These are phyloP conservation scores for Drosophila paranaensis DNA, from an alignment of 2,888 invertebrate species.

Conservation along the genomic window DNA sequence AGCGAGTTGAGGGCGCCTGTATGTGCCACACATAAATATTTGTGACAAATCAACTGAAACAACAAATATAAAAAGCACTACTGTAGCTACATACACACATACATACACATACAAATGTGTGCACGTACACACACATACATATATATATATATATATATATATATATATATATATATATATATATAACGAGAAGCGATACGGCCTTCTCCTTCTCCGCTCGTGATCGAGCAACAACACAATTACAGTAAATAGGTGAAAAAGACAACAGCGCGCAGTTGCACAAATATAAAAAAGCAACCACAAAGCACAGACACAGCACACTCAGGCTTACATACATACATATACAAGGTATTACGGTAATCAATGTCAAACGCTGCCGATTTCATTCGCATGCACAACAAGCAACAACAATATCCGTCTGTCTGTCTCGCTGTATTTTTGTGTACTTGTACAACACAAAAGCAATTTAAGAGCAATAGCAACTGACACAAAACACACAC, in stretches of 20 bases:
- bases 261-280: slow-evolving; percentile 71
- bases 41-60: slow-evolving; percentile 61
- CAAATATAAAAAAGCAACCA: slow-evolving; percentile 62
- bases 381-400: slow-evolving; percentile 69
- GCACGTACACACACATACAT: background rate
- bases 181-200: slow-evolving; percentile 55
- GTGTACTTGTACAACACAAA: slow-evolving; percentile 52
- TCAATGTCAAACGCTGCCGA: slow-evolving; percentile 80
- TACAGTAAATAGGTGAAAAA: slow-evolving; percentile 79
- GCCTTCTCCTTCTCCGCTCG: slow-evolving; percentile 66
- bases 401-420: slow-evolving; percentile 57
- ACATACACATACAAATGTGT: slow-evolving; percentile 10
- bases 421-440: slow-evolving; percentile 48
- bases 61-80: slow-evolving; percentile 23
- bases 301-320: slow-evolving; percentile 32
- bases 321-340: slow-evolving; percentile 4
- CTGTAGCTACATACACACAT: slow-evolving; percentile 10
- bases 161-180: background rate
- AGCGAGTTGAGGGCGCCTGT: slow-evolving; percentile 32
- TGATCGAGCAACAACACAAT: slow-evolving; percentile 72
- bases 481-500: slow-evolving; percentile 40
- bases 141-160: background rate
- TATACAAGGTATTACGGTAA: slow-evolving; percentile 76
- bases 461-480: slow-evolving; percentile 57
- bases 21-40: slow-evolving; percentile 12